Percentiles rank a stretch among this genome's conserved stretches.
These are phyloP conservation scores for Ichneumoninae sp. DNA, from an alignment of 2,888 invertebrate species.

Conservation along the genomic window DNA sequence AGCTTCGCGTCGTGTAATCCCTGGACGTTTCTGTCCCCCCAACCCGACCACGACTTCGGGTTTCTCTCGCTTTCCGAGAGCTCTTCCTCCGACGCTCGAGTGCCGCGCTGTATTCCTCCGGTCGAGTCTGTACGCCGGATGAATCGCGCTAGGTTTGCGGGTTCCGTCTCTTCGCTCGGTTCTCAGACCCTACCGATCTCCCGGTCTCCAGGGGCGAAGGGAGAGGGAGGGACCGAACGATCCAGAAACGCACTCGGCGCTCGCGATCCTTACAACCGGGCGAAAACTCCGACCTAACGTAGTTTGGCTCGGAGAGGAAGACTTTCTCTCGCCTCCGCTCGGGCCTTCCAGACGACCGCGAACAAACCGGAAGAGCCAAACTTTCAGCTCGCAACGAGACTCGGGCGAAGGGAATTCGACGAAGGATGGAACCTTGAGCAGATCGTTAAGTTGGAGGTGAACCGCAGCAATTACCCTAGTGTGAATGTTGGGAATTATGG, in stretches of 20 bases:
- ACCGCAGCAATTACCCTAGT: too few relatives aligned
- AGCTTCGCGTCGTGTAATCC: conserved; percentile 46
- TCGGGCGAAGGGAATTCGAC: too few relatives aligned
- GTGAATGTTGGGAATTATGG: too few relatives aligned
- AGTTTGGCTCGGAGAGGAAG: conserved; percentile 12
- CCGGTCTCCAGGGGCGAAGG: too few relatives aligned
- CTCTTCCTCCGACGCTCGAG: not conserved
- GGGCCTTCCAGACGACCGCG: not conserved
- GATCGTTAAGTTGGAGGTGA: too few relatives aligned
- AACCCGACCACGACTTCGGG: conserved; percentile 1
- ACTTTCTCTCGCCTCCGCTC: conserved; percentile 2
- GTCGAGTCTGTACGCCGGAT: conserved; percentile 35
- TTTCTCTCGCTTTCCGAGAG: conserved; percentile 22
- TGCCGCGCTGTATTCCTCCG: conserved; percentile 10
- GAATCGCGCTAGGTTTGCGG: conserved; percentile 14
- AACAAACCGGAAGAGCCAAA: conserved; percentile 13
- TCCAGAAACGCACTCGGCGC: conserved; percentile 23
- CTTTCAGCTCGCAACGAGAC: conserved; percentile 1
- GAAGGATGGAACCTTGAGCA: too few relatives aligned
- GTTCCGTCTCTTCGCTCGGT: not conserved
- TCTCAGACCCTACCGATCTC: not conserved
- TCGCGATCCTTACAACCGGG: conserved; percentile 14
- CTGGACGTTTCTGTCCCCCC: conserved; percentile 35
- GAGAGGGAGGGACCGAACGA: not conserved
- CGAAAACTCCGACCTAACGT: not conserved